Conservation (phyloP, 2,888 invertebrate species). For the Eupsilia transversa region DNA sequence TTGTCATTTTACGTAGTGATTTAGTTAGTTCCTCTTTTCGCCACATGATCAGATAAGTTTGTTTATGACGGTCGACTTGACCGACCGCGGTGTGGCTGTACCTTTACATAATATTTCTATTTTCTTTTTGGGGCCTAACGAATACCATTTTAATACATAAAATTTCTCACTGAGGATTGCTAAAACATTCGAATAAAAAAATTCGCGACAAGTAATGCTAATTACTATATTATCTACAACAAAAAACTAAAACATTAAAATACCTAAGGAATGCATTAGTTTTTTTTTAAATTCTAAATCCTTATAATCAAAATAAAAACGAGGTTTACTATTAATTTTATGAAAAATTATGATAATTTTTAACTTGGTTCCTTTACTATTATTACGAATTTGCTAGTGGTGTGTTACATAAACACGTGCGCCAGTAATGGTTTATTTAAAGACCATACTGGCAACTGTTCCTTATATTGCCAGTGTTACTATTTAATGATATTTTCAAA, state of each 20-base stretch:
- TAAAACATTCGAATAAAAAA: background rate
- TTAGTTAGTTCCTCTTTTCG: background rate
- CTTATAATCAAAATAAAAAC: background rate
- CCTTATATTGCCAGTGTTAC: slow-evolving; percentile 85
- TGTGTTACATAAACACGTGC: slow-evolving; percentile 41
- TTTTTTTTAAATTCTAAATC: background rate
- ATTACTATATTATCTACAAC: background rate
- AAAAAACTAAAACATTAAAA: background rate
- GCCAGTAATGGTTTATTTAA: slow-evolving; percentile 58
- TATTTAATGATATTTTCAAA: slow-evolving; percentile 89
- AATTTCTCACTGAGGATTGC: background rate
- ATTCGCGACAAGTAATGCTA: background rate
- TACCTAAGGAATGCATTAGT: background rate
- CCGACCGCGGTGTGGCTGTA: background rate
- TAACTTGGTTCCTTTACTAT: background rate
- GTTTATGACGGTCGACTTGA: background rate
- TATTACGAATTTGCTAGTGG: slow-evolving; percentile 14
- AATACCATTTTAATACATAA: no score
- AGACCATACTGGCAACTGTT: slow-evolving; percentile 80
- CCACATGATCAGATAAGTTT: background rate
- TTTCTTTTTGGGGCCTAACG: background rate
- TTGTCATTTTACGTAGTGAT: background rate
- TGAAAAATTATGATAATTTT: background rate
- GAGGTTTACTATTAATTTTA: background rate
- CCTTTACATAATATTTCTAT: background rate